Percentiles rank a stretch among this genome's conserved stretches.
phyloP scores from a whole-genome alignment of 2,888 invertebrate genomes.

The Ditylenchus weischeri region DNA sequence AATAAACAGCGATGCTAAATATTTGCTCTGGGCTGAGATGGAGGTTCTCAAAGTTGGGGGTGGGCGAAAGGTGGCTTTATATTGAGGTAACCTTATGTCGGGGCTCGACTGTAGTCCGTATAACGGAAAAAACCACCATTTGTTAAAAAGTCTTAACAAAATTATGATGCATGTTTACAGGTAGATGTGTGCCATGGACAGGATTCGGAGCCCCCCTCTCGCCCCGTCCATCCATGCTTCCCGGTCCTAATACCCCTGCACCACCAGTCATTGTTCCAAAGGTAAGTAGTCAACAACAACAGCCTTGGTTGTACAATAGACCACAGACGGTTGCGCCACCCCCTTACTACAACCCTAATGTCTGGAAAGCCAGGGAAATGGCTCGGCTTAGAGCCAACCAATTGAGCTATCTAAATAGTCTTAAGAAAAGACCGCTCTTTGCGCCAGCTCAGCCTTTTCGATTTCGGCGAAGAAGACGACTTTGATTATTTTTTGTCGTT shows the following conservation, averaged over 20 bases:
- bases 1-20: no score
- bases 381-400: slow-evolving; percentile 18
- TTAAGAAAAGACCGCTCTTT: slow-evolving; percentile 3
- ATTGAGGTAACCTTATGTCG: no score
- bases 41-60: no score
- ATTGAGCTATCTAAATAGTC: slow-evolving; percentile 2
- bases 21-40: no score
- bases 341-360: neutral
- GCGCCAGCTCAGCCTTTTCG: neutral
- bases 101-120: no score
- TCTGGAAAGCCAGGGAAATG: slow-evolving; percentile 5
- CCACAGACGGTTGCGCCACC: neutral
- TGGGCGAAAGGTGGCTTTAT: no score
- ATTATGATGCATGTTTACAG: neutral
- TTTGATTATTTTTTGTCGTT: neutral
- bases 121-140: no score
- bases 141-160: no score
- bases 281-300: slow-evolving; percentile 10
- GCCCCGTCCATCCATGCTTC: slow-evolving; percentile 22
- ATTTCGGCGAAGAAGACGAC: neutral
- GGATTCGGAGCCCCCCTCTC: slow-evolving; percentile 26
- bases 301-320: neutral
- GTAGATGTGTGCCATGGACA: slow-evolving; percentile 56
- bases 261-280: slow-evolving; percentile 13
- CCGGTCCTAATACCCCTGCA: slow-evolving; percentile 9